phyloP scores from a whole-genome alignment of 2,888 invertebrate species.

The Deilephila porcellus region DNA sequence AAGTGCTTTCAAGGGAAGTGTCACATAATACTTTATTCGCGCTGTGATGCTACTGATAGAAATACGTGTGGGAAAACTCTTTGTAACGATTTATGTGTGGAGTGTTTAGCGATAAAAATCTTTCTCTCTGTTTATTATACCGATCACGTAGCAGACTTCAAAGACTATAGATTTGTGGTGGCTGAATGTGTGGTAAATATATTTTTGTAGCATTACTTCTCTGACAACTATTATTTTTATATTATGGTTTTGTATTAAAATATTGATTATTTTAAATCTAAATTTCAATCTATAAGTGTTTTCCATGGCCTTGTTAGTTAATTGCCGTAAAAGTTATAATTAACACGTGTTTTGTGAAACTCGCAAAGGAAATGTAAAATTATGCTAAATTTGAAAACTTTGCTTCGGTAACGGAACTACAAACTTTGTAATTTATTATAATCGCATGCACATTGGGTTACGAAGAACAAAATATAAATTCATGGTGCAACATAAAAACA shows the following conservation, averaged over 20 bases:
- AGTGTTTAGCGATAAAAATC: conserved; percentile 19
- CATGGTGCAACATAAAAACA: not conserved
- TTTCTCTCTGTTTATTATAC: conserved; percentile 6
- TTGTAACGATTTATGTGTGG: conserved; percentile 17
- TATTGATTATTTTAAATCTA: not conserved
- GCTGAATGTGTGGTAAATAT: conserved; percentile 21
- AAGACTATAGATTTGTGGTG: conserved; percentile 8
- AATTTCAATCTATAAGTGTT: not conserved
- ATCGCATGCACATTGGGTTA: not conserved
- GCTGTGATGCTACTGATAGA: conserved; percentile 16
- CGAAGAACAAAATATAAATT: not conserved
- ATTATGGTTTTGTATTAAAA: not conserved
- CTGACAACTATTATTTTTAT: not conserved
- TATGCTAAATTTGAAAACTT: conserved; percentile 8
- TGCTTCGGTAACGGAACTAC: not conserved
- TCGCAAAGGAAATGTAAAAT: not conserved
- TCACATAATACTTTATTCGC: conserved; percentile 26
- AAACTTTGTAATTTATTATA: not conserved
- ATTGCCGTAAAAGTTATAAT: not conserved
- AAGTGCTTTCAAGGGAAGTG: conserved; percentile 48
- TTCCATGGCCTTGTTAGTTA: not conserved
- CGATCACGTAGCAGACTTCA: conserved; percentile 3
- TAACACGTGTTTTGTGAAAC: not conserved
- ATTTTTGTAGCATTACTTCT: not conserved
- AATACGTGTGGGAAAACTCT: conserved; percentile 24